Evolutionary conservation across 2,113 vertebrate genomes (phyloP).

Genomic region (Datnioides undecimradiatus): DNA sequence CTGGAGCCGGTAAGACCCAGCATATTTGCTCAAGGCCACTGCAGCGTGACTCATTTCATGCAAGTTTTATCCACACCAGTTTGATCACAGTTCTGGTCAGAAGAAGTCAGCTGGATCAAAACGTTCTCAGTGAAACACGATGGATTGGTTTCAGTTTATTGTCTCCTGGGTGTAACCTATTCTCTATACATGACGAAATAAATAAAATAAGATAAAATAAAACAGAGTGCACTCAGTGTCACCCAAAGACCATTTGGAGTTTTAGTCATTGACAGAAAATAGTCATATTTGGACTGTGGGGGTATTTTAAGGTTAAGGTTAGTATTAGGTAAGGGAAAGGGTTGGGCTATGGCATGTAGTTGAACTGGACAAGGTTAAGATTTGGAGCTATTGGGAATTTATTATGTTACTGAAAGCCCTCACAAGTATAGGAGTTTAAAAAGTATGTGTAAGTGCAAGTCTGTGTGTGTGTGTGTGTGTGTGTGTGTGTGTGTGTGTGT

Average conservation of each 20-base stretch:
- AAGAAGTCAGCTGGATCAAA: neutral
- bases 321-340: neutral
- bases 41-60: neutral
- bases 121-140: neutral
- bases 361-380: neutral
- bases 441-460: neutral
- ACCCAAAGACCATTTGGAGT: no score
- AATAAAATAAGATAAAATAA: neutral
- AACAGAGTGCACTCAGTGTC: neutral
- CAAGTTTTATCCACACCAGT: neutral
- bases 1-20: neutral
- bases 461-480: constrained; percentile 38
- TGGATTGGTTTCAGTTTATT: neutral
- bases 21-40: neutral
- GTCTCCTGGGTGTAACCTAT: no score
- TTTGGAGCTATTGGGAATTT: neutral
- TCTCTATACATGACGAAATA: neutral
- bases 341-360: neutral
- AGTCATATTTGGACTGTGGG: neutral
- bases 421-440: no score
- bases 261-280: no score
- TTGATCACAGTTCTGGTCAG: neutral
- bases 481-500: constrained; percentile 33
- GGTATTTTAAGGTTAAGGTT: neutral
- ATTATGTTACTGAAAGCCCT: no score